Percentiles rank a stretch among this genome's conserved stretches.
Conservation (phyloP, 2,797 vertebrate species). For the Acanthurus leucopareius region DNA sequence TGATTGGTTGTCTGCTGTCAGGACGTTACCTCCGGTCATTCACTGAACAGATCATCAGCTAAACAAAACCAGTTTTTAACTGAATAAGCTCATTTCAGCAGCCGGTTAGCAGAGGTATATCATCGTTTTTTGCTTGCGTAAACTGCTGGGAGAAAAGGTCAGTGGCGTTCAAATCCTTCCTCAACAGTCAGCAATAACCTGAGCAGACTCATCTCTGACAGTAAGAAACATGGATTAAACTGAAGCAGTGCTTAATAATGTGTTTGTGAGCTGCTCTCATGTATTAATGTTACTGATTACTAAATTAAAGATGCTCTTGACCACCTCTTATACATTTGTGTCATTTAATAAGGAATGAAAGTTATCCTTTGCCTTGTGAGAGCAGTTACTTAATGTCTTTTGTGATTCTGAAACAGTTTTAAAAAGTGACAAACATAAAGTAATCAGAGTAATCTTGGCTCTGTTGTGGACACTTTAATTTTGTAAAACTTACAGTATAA, state of each 20-base stretch:
- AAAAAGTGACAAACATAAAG: not conserved
- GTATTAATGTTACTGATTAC: no score
- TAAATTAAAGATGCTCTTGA: not conserved
- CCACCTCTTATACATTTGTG: not conserved
- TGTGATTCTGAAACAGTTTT: not conserved
- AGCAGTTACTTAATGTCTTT: not conserved
- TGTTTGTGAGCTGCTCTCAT: not conserved
- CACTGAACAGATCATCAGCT: not conserved
- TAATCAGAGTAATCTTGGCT: not conserved
- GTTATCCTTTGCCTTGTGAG: not conserved
- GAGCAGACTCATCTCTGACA: constrained; percentile 38
- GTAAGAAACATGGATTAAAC: constrained; percentile 6
- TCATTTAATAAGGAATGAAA: not conserved
- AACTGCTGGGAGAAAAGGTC: constrained; percentile 30
- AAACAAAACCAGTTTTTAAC: constrained; percentile 4
- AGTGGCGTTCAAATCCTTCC: constrained; percentile 16
- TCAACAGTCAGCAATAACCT: constrained; percentile 9
- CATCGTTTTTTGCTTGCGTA: not conserved
- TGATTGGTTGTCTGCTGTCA: constrained; percentile 2
- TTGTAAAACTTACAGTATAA: not conserved
- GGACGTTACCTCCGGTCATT: constrained; percentile 17
- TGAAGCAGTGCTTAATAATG: not conserved
- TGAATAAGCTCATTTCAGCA: constrained; percentile 19
- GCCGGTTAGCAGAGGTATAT: constrained; percentile 6
- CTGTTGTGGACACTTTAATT: not conserved